Conservation (phyloP, 1,140 invertebrate species). For the Drosophila cardini region DNA sequence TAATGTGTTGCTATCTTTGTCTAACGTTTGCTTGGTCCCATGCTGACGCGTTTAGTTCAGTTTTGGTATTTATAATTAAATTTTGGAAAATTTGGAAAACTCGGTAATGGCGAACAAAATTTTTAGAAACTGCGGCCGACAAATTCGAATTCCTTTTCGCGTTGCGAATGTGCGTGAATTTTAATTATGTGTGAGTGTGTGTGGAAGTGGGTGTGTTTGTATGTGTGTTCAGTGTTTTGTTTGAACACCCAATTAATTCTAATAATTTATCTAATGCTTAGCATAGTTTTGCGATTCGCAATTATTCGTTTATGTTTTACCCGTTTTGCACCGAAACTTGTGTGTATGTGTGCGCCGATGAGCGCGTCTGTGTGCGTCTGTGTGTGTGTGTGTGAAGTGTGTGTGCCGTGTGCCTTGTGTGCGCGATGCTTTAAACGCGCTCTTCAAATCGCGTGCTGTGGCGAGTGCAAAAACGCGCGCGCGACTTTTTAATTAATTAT, state of each 20-base stretch:
- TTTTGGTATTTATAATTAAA: constrained; percentile 68
- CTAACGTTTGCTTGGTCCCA: constrained; percentile 75
- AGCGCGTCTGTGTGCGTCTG: not conserved
- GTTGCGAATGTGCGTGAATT: constrained; percentile 4
- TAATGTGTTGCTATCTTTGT: constrained; percentile 38
- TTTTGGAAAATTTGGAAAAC: constrained; percentile 16
- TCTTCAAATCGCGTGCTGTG: constrained; percentile 30
- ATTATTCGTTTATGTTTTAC: constrained; percentile 74
- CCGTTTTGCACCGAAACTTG: constrained; percentile 84
- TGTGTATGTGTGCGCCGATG: constrained; percentile 41
- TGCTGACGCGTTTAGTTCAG: constrained; percentile 46
- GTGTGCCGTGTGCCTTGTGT: not conserved
- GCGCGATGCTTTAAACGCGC: not conserved
- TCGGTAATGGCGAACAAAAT: not conserved
- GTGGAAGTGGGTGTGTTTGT: too few relatives aligned
- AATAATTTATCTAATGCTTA: constrained; percentile 73
- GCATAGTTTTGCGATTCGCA: constrained; percentile 57
- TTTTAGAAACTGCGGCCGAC: constrained; percentile 40
- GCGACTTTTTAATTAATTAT: constrained; percentile 27
- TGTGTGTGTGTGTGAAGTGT: constrained; percentile 1
- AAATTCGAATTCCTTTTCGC: constrained; percentile 27
- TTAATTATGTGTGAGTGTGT: too few relatives aligned
- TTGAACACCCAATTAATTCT: constrained; percentile 58
- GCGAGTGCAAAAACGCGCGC: constrained; percentile 42
- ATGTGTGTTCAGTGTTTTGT: constrained; percentile 16